A percentile compares a stretch with the other conserved stretches of the same genome.
phyloP scores from a whole-genome alignment of 2,797 vertebrate species.

The Cephalopachus bancanus region DNA sequence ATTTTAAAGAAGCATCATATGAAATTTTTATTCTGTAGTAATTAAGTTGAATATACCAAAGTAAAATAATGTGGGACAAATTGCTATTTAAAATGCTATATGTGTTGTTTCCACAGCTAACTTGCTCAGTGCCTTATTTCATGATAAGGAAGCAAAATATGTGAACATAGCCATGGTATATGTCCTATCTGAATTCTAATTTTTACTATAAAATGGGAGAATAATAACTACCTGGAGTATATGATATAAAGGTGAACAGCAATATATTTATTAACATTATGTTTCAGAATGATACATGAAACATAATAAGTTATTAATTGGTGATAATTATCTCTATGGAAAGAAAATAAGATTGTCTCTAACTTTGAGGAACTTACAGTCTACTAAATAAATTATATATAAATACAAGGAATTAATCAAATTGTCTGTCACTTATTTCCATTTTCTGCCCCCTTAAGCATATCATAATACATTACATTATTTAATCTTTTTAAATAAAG shows the following conservation, averaged over 20 bases:
- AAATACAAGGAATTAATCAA: not conserved
- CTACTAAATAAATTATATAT: slow-evolving; percentile 12
- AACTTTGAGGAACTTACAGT: not conserved
- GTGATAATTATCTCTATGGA: not conserved
- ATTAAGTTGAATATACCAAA: not conserved
- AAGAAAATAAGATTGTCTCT: not conserved
- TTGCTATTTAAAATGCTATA: not conserved
- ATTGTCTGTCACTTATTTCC: not conserved
- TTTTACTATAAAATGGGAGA: not conserved
- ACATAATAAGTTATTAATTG: not conserved
- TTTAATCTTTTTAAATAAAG: not conserved
- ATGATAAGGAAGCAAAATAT: not conserved
- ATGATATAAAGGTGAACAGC: not conserved
- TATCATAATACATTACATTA: not conserved
- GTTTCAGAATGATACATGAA: not conserved
- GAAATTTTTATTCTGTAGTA: not conserved
- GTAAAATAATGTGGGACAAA: not conserved
- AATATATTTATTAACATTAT: not conserved
- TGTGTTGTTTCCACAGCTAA: not conserved
- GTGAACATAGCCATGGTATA: not conserved
- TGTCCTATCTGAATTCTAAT: not conserved
- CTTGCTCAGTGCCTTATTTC: not conserved
- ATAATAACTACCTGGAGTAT: not conserved
- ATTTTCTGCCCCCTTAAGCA: not conserved
- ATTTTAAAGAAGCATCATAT: not conserved